Conservation (phyloP, 2,888 invertebrate genomes). For the Agrochola lychnidis region DNA sequence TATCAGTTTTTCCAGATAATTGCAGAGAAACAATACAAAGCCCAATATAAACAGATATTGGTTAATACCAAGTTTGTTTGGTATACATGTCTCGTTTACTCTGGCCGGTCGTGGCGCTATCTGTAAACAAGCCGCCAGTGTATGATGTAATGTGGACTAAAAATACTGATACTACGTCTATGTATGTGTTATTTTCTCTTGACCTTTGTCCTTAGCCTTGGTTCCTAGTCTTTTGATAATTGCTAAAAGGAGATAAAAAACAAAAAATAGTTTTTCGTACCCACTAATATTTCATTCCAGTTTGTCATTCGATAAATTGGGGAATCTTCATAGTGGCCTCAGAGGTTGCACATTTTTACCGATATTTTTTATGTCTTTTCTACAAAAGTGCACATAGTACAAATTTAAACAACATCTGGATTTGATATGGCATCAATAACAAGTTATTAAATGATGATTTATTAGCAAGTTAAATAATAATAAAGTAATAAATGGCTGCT, state of each 20-base stretch:
- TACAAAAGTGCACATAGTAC: not conserved
- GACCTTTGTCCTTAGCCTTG: slow-evolving; percentile 2
- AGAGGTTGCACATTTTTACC: not conserved
- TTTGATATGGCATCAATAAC: slow-evolving; percentile 13
- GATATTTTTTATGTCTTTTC: not conserved
- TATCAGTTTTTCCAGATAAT: slow-evolving; percentile 45
- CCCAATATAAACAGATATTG: slow-evolving; percentile 47
- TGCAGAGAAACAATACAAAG: slow-evolving; percentile 44
- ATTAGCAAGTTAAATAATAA: slow-evolving; percentile 9
- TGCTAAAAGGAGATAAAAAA: not conserved
- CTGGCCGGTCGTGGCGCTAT: slow-evolving; percentile 22
- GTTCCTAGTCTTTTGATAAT: not conserved
- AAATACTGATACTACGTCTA: slow-evolving; percentile 25
- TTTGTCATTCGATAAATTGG: not conserved
- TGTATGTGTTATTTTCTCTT: slow-evolving; percentile 7
- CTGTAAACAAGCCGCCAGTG: slow-evolving; percentile 53
- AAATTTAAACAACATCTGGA: slow-evolving; percentile 10
- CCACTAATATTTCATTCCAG: not conserved
- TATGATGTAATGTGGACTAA: slow-evolving; percentile 53
- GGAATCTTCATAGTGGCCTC: not conserved
- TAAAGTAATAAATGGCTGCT: slow-evolving; percentile 17
- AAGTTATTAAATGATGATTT: slow-evolving; percentile 35
- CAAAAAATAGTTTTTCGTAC: not conserved
- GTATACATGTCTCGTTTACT: slow-evolving; percentile 47
- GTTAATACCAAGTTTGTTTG: slow-evolving; percentile 46